A percentile compares a stretch with the other conserved stretches of the same genome.
Evolutionary conservation across 2,797 vertebrate species (phyloP).

Genomic region (Catamblyrhynchus diadema): DNA sequence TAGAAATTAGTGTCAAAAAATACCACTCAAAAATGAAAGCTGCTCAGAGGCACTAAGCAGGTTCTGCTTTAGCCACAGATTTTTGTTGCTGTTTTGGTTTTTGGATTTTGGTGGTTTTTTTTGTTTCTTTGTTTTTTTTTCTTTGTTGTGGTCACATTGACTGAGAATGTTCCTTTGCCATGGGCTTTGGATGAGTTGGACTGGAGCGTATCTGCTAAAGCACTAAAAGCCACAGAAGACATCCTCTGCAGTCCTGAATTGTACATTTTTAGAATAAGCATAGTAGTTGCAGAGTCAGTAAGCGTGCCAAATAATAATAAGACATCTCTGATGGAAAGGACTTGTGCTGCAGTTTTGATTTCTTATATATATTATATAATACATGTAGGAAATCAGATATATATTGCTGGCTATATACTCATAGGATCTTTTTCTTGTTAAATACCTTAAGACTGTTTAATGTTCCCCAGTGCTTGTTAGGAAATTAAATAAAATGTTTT

Average conservation of each 20-base stretch:
- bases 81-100: background rate
- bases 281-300: background rate
- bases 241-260: background rate
- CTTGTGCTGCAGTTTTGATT: background rate
- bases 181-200: background rate
- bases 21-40: background rate
- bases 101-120: background rate
- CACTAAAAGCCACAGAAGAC: background rate
- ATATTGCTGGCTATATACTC: background rate
- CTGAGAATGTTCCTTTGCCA: background rate
- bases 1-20: background rate
- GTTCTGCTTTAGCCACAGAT: background rate
- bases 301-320: background rate
- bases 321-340: background rate
- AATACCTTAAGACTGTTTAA: background rate
- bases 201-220: background rate
- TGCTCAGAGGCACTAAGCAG: background rate
- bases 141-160: background rate
- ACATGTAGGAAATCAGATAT: background rate
- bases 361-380: background rate
- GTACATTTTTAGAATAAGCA: background rate
- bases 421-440: background rate
- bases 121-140: background rate
- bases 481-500: background rate
- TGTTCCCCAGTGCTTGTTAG: background rate